Evolutionary conservation across 37 sponge, comb jelly and placozoan genomes (phyloP).

Genomic region (Petrosia ficiformis): DNA sequence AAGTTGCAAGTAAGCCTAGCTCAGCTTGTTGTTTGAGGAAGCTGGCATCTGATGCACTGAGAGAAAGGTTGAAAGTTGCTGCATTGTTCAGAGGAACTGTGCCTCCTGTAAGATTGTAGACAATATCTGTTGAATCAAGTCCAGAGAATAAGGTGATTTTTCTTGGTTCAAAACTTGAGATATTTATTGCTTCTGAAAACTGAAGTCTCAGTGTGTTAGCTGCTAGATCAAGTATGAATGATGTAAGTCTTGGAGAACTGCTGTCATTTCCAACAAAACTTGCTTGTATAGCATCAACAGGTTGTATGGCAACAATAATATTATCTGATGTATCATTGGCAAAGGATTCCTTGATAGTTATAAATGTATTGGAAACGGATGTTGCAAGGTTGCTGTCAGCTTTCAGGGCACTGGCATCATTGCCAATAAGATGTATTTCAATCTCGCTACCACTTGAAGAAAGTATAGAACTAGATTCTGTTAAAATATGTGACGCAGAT

Average conservation of each 20-base stretch:
- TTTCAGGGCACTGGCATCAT: constrained; percentile 81
- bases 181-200: constrained; percentile 84
- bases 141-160: constrained; percentile 60
- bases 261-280: constrained; percentile 48
- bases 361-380: constrained; percentile 51
- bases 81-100: constrained; percentile 46
- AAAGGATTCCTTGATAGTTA: constrained; percentile 40
- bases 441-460: constrained; percentile 47
- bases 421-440: constrained; percentile 77
- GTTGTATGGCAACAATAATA: constrained; percentile 22
- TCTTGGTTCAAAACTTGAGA: constrained; percentile 45
- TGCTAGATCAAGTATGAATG: constrained; percentile 67
- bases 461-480: constrained; percentile 49
- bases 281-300: constrained; percentile 43
- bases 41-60: constrained; percentile 53
- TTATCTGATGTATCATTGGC: constrained; percentile 68
- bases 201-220: constrained; percentile 32
- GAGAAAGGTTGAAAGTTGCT: constrained; percentile 52
- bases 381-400: constrained; percentile 56
- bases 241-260: constrained; percentile 53
- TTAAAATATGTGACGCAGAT: constrained; percentile 31
- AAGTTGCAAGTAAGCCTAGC: constrained; percentile 50
- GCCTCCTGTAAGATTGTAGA: constrained; percentile 54
- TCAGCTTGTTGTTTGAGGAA: constrained; percentile 62
- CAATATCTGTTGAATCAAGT: constrained; percentile 38